phyloP scores from a whole-genome alignment of 2,888 invertebrate species.

The Andrena praecox region DNA sequence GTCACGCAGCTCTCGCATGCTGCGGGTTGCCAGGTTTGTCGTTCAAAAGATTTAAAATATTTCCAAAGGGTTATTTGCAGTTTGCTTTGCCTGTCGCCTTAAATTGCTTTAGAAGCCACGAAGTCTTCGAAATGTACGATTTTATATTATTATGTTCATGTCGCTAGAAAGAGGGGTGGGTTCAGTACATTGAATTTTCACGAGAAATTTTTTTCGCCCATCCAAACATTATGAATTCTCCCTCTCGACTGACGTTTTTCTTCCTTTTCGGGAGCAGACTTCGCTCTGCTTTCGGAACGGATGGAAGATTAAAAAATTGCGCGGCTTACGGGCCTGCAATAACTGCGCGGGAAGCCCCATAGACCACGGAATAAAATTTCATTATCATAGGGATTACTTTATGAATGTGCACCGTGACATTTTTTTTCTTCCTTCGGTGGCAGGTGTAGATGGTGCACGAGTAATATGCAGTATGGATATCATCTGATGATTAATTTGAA shows the following conservation, averaged over 20 bases:
- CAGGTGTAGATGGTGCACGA: not conserved
- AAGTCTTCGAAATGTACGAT: too few species aligned
- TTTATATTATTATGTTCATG: too few species aligned
- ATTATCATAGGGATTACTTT: constrained; percentile 36
- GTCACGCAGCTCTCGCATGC: too few species aligned
- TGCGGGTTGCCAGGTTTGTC: too few species aligned
- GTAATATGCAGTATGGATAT: too few species aligned
- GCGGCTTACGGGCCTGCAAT: constrained; percentile 29
- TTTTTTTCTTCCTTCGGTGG: not conserved
- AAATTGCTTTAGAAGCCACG: too few species aligned
- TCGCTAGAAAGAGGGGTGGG: not conserved
- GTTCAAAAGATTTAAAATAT: too few species aligned
- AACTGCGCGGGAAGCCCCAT: not conserved
- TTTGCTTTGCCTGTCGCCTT: too few species aligned
- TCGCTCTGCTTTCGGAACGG: not conserved
- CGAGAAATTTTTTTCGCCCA: not conserved
- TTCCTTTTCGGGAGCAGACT: not conserved
- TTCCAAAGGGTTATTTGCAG: too few species aligned
- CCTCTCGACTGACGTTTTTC: not conserved
- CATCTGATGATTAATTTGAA: too few species aligned
- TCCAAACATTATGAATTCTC: constrained; percentile 6
- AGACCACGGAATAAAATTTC: constrained; percentile 34
- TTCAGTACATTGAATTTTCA: not conserved
- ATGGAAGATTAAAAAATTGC: constrained; percentile 37
- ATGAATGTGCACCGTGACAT: not conserved